phyloP scores from a whole-genome alignment of 1,140 invertebrate species.

The Amyelois transitella region DNA sequence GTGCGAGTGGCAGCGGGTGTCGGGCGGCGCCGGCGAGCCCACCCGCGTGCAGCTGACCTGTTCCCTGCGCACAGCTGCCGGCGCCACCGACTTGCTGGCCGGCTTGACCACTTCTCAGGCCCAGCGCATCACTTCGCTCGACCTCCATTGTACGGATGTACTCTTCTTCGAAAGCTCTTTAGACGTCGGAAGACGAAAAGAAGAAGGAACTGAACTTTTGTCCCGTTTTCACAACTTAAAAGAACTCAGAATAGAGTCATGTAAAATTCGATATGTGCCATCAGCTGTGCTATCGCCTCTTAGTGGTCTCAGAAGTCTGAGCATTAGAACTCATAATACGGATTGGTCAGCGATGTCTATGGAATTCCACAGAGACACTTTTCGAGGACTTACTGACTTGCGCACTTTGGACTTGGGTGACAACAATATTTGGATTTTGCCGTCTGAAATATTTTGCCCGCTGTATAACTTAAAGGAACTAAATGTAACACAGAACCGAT shows the following conservation, averaged over 20 bases:
- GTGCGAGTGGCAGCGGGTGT: conserved; percentile 80
- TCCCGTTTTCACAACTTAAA: conserved; percentile 81
- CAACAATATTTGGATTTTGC: conserved; percentile 88
- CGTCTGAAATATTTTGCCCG: conserved; percentile 84
- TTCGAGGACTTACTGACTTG: conserved; percentile 81
- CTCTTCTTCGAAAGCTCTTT: conserved; percentile 86
- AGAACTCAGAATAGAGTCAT: conserved; percentile 83
- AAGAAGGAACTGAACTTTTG: conserved; percentile 79
- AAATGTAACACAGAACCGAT: conserved; percentile 84
- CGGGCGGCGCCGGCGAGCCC: conserved; percentile 70
- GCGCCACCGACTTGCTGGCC: conserved; percentile 80
- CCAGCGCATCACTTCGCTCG: conserved; percentile 81
- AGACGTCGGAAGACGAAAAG: conserved; percentile 75
- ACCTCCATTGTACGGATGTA: conserved; percentile 86
- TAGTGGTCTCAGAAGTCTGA: conserved; percentile 79
- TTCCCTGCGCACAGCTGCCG: conserved; percentile 81
- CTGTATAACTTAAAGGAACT: conserved; percentile 80
- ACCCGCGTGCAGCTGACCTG: conserved; percentile 80
- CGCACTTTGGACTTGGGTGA: conserved; percentile 83
- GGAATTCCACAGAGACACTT: conserved; percentile 82
- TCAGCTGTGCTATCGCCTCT: conserved; percentile 80
- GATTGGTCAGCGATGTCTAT: conserved; percentile 88
- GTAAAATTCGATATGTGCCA: conserved; percentile 86
- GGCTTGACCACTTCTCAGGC: conserved; percentile 80
- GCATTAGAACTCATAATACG: conserved; percentile 84